Conservation (phyloP, 2,113 vertebrate species). For the Myotis brandtii region DNA sequence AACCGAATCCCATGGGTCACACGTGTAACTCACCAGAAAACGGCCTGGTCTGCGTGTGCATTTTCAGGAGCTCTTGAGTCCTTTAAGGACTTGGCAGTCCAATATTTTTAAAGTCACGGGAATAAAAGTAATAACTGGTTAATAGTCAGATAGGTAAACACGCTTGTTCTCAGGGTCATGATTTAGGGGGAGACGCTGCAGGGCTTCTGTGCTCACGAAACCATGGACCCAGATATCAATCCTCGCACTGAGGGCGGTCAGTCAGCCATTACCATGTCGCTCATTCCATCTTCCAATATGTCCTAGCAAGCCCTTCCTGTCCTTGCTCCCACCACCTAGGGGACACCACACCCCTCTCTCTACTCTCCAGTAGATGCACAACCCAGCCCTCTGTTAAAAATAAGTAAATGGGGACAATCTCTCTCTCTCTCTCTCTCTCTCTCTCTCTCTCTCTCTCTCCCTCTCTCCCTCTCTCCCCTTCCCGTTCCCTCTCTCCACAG, state of each 20-base stretch:
- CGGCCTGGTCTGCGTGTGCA: rapidly evolving
- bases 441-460: too few relatives aligned
- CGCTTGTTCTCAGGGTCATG: not conserved
- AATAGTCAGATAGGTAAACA: not conserved
- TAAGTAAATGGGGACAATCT: not conserved
- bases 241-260: not conserved
- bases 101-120: not conserved
- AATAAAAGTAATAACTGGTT: not conserved
- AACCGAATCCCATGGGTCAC: rapidly evolving
- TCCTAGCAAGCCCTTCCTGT: not conserved
- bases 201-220: not conserved
- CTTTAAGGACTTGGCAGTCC: not conserved
- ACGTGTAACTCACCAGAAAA: rapidly evolving
- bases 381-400: not conserved
- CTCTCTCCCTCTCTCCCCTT: too few relatives aligned
- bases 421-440: too few relatives aligned
- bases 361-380: not conserved
- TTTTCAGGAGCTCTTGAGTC: not conserved
- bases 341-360: not conserved
- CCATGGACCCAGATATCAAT: rapidly evolving
- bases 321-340: not conserved
- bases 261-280: not conserved
- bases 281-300: not conserved
- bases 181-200: not conserved
- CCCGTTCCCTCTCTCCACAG: too few relatives aligned